Percentiles rank a stretch among this genome's conserved stretches.
These are phyloP conservation scores for Melierax canorus DNA, from an alignment of 2,113 vertebrate species.

Conservation along the genomic window DNA sequence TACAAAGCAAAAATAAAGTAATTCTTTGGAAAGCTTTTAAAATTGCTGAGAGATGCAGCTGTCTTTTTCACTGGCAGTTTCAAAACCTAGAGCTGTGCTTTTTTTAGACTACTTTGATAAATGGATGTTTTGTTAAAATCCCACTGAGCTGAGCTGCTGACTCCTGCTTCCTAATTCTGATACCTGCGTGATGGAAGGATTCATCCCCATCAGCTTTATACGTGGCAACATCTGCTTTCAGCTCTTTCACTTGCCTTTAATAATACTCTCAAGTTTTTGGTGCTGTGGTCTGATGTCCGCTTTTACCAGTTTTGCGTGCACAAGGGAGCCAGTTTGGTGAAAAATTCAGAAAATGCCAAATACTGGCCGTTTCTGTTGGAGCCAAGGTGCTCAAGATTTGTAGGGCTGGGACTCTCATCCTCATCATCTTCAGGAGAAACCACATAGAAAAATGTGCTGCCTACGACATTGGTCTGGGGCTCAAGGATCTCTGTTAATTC, in stretches of 20 bases:
- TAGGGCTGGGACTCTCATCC: neutral
- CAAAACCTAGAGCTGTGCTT: neutral
- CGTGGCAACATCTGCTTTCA: neutral
- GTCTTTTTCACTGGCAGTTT: neutral
- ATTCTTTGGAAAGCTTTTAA: neutral
- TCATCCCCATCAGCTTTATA: neutral
- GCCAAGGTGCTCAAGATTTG: neutral
- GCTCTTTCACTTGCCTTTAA: neutral
- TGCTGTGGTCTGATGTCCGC: neutral
- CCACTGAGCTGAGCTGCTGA: neutral
- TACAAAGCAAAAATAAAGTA: neutral
- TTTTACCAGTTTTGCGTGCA: neutral
- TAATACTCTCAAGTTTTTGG: neutral
- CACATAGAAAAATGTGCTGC: neutral
- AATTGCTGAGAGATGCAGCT: neutral
- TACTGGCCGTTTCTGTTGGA: neutral
- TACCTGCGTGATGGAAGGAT: neutral
- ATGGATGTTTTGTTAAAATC: slow-evolving; percentile 6
- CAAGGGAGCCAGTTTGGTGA: neutral
- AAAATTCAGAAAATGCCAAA: neutral
- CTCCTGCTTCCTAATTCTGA: neutral
- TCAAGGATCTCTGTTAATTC: neutral
- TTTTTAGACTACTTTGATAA: slow-evolving; percentile 30
- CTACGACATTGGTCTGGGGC: fast-evolving
- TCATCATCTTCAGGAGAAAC: neutral